Conservation (phyloP, 2,797 vertebrate species). For the Momotus momota region DNA sequence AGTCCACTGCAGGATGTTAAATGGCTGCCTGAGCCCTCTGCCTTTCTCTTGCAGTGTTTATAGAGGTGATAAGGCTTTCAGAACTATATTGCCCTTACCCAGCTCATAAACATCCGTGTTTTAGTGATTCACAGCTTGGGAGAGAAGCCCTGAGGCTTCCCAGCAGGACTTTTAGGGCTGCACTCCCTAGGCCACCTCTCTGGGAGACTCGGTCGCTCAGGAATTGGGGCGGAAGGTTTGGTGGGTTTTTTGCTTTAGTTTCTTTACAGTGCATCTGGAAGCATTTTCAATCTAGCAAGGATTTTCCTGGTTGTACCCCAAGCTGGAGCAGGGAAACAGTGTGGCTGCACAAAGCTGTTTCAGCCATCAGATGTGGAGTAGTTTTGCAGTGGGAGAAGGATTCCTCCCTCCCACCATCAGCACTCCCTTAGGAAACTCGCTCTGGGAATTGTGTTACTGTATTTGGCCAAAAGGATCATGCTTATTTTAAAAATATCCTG, state of each 20-base stretch:
- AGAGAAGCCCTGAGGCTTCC: background rate
- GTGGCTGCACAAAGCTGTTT: background rate
- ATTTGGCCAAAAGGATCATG: background rate
- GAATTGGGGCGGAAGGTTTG: background rate
- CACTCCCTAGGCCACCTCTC: background rate
- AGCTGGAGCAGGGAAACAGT: background rate
- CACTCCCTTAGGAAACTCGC: background rate
- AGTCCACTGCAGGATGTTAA: background rate
- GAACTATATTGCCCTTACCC: rapidly evolving
- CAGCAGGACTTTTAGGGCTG: background rate
- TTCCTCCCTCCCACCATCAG: background rate
- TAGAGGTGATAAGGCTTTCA: background rate
- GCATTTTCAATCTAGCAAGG: background rate
- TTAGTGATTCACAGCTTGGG: background rate
- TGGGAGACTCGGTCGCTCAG: background rate
- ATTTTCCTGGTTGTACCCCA: background rate
- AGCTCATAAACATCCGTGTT: background rate
- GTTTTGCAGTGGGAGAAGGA: slow-evolving; percentile 14
- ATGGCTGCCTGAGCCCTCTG: background rate
- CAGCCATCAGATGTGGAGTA: background rate
- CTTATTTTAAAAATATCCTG: background rate
- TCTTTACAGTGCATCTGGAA: slow-evolving; percentile 10
- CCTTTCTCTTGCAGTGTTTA: background rate
- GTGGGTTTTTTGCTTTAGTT: background rate
- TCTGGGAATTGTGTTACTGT: background rate